Conservation (phyloP, 2,888 invertebrate species). For the Saturnia japonica region DNA sequence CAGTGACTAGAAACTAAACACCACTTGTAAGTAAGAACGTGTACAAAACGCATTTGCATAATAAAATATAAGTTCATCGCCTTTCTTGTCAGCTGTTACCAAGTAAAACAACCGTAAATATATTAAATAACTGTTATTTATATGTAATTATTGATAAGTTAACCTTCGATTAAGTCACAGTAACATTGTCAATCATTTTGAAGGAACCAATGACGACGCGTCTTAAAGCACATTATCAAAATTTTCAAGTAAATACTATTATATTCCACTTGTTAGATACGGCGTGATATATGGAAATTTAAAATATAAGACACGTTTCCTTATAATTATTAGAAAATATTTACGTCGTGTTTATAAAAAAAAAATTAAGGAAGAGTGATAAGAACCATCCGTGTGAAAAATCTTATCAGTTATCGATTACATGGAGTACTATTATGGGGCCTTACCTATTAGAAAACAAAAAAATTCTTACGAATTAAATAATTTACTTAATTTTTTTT, state of each 20-base stretch:
- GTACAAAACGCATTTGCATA: background rate
- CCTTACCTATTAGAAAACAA: too few species aligned
- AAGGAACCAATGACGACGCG: background rate
- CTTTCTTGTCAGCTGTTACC: slow-evolving; percentile 44
- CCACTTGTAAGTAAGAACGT: background rate
- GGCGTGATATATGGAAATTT: too few species aligned
- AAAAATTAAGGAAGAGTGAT: background rate
- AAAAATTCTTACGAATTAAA: too few species aligned
- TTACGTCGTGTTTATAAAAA: background rate
- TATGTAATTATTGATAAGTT: background rate
- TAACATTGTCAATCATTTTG: background rate
- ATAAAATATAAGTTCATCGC: background rate
- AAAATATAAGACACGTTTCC: background rate
- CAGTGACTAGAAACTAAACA: background rate
- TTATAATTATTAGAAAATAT: background rate
- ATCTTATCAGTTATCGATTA: background rate
- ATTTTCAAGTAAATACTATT: too few species aligned
- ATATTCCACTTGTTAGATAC: too few species aligned
- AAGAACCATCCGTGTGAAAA: background rate
- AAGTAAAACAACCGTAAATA: background rate
- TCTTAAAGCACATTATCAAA: too few species aligned
- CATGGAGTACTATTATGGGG: too few species aligned
- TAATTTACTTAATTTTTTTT: too few species aligned
- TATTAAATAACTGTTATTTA: background rate
- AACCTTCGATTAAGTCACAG: background rate